Evolutionary conservation across 2,113 vertebrate genomes (phyloP), one percentile per base, ranked within the genome.

Genomic region (Thunnus thynnus): DNA sequence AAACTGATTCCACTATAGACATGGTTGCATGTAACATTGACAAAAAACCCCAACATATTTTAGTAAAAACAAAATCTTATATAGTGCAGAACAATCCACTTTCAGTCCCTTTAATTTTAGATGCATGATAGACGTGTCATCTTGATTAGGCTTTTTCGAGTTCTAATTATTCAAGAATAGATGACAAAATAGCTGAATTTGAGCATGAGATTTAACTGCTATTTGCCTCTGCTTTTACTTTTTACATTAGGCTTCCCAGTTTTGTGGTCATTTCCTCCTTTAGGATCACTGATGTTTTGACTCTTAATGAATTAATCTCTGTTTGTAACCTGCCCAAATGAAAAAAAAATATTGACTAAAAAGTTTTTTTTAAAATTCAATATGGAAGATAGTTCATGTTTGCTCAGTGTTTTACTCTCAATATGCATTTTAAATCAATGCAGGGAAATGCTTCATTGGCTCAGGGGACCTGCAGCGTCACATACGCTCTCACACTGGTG

Each of bases 401-500:
- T 46, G 12, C 9, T 52, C 7, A 9, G 10, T 76, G 36, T 57
- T 61, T 69, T 27, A 64, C 13, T 46, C 17, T 65, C 2, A 4
- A 3, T 57, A n/a, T 77, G 47, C 85, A 0, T 81, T 80, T 7
- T 82, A 4, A 27, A 36, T 73, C 68, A 58, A 71, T 44, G 25
- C 3, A 99, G 98, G 97, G 2, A 99, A 98, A 41, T 94, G 96
- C 46, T 99, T 99, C 25, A 96, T 96, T 3, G 97, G 96, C 18
- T 98, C 98, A 0, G 98, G 98, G 1, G 98, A 99, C 90, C 95
- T 99, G 62, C 97, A 96, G 67, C 94, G 98, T 25, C 98, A 99
- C 0, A 94, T 98, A 52, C 93, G 98, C 32, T 97, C 97, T 0
- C 98, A 99, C 79, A 99, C 98, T 0, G 98, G 98, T 36, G 98